Percentiles rank a stretch among this genome's conserved stretches.
Conservation (phyloP, 2,888 invertebrate species). For the Microchrysa polita region DNA sequence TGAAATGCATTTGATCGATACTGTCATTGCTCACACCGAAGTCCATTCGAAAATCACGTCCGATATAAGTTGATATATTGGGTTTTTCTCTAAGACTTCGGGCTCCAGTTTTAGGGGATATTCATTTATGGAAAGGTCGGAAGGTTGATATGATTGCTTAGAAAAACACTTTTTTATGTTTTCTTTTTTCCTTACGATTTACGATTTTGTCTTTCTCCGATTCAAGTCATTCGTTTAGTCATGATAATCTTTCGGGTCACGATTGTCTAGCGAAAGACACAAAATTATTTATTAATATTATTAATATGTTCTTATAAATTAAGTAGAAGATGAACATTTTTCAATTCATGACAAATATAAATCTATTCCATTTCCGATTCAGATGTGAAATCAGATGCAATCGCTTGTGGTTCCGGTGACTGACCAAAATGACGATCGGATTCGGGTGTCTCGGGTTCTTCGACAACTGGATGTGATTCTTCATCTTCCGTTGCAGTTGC, state of each 20-base stretch:
- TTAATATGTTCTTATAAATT: background rate
- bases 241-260: too few species aligned
- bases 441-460: constrained; percentile 52
- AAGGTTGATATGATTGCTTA: background rate
- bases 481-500: constrained; percentile 61
- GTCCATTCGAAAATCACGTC: constrained; percentile 25
- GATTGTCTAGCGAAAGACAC: constrained; percentile 3
- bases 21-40: background rate
- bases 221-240: background rate
- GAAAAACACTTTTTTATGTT: background rate
- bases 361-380: constrained; percentile 54
- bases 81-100: constrained; percentile 13
- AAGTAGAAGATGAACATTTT: background rate
- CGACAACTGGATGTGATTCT: constrained; percentile 60
- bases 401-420: constrained; percentile 53
- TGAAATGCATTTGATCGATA: constrained; percentile 30
- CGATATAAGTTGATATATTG: constrained; percentile 28
- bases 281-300: constrained; percentile 1
- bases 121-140: background rate
- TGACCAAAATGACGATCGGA: constrained; percentile 11
- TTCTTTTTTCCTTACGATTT: background rate
- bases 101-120: too few species aligned
- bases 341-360: too few species aligned
- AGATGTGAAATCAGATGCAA: constrained; percentile 54
- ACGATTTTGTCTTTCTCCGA: background rate